phyloP scores from a whole-genome alignment of 2,888 invertebrate species.

The Blera fallax region DNA sequence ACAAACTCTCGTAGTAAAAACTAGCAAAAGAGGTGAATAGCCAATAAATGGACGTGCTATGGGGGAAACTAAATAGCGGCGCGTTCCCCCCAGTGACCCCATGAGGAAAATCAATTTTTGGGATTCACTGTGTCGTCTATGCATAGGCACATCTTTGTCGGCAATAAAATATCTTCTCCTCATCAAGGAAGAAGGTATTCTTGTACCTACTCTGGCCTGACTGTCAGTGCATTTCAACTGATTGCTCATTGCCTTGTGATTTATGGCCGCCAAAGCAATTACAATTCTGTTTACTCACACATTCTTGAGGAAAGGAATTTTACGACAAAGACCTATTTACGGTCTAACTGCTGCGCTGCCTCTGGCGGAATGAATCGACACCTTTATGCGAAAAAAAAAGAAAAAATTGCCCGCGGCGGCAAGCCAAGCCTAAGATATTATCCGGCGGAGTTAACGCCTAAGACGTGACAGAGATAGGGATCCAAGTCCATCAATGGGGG shows the following conservation, averaged over 20 bases:
- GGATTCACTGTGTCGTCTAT: not conserved
- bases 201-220: not conserved
- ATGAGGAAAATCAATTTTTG: conserved; percentile 45
- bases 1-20: conserved; percentile 7
- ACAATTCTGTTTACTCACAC: not conserved
- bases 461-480: conserved; percentile 58
- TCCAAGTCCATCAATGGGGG: conserved; percentile 17
- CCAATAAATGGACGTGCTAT: conserved; percentile 79
- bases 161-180: conserved; percentile 24
- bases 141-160: conserved; percentile 22
- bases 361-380: conserved; percentile 11
- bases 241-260: conserved; percentile 14
- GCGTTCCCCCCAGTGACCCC: conserved; percentile 31
- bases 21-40: conserved; percentile 78
- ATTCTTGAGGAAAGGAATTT: conserved; percentile 47
- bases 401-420: conserved; percentile 24
- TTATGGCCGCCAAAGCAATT: conserved; percentile 8
- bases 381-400: conserved; percentile 30
- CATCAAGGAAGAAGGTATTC: not conserved
- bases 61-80: not conserved
- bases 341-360: not conserved
- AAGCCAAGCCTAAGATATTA: conserved; percentile 40
- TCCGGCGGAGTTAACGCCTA: conserved; percentile 28
- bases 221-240: conserved; percentile 13
- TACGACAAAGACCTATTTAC: conserved; percentile 47